Evolutionary conservation across 1,140 invertebrate genomes (phyloP).

Genomic region (Zophobas atratus): DNA sequence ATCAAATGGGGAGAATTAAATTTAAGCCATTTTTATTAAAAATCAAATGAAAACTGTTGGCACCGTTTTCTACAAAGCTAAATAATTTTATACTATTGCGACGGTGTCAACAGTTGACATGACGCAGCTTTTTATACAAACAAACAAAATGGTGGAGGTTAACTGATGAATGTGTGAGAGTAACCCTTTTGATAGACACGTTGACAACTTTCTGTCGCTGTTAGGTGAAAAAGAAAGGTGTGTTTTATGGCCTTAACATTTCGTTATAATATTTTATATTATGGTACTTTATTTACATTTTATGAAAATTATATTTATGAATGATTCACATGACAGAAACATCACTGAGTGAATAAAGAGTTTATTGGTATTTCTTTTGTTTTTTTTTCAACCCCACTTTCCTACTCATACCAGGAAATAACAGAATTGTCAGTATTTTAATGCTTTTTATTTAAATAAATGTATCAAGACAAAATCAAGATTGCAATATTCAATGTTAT

Average conservation of each 20-base stretch:
- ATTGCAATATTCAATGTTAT: slow-evolving; percentile 9
- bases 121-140: slow-evolving; percentile 60
- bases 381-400: background rate
- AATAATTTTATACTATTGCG: slow-evolving; percentile 25
- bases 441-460: slow-evolving; percentile 34
- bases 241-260: slow-evolving; percentile 59
- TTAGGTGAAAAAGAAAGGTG: slow-evolving; percentile 19
- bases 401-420: no score
- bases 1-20: slow-evolving; percentile 19
- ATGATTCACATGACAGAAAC: slow-evolving; percentile 60
- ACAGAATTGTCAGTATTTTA: background rate
- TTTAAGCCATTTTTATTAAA: slow-evolving; percentile 42
- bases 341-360: slow-evolving; percentile 61
- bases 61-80: slow-evolving; percentile 36
- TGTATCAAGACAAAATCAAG: slow-evolving; percentile 17
- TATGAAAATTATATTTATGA: slow-evolving; percentile 57
- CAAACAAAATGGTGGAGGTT: slow-evolving; percentile 61
- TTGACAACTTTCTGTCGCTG: slow-evolving; percentile 7
- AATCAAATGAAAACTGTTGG: slow-evolving; percentile 45
- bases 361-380: slow-evolving; percentile 42
- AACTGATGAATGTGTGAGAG: slow-evolving; percentile 53
- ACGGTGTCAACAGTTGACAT: slow-evolving; percentile 22
- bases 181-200: slow-evolving; percentile 38
- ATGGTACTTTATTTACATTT: slow-evolving; percentile 58
- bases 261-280: slow-evolving; percentile 62